These are phyloP conservation scores for Aviceda subcristata DNA, from an alignment of 2,113 vertebrate genomes.

Conservation along the genomic window DNA sequence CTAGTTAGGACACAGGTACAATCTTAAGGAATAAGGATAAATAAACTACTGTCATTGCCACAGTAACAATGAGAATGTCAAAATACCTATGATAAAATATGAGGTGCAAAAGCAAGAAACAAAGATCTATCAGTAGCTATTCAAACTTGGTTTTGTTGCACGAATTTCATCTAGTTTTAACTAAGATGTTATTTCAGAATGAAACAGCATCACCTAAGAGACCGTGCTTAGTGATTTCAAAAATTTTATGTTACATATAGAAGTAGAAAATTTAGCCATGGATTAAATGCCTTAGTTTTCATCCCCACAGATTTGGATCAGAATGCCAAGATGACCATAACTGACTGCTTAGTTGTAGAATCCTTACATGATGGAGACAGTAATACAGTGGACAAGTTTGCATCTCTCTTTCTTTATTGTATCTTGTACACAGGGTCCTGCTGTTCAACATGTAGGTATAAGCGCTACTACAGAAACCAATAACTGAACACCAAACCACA, in stretches of 20 bases:
- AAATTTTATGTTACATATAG: background rate
- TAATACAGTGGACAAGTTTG: background rate
- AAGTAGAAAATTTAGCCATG: background rate
- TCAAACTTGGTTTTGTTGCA: background rate
- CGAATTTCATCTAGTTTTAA: background rate
- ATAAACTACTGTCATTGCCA: background rate
- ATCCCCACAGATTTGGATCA: background rate
- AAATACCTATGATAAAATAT: background rate
- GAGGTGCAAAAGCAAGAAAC: background rate
- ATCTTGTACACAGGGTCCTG: background rate
- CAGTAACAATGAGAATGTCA: background rate
- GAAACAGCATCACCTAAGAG: background rate
- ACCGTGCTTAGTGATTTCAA: background rate
- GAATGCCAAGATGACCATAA: background rate
- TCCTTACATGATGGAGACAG: background rate
- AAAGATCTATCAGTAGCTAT: background rate
- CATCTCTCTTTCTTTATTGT: conserved; percentile 30
- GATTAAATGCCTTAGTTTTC: background rate
- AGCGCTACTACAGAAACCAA: conserved; percentile 43
- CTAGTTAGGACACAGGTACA: background rate
- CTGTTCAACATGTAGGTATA: conserved; percentile 14
- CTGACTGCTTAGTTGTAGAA: background rate
- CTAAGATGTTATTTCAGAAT: background rate
- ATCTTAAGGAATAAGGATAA: background rate
- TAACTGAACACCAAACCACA: conserved; percentile 57